phyloP scores from a whole-genome alignment of 2,888 invertebrate genomes.

The Liodrosophila aerea region DNA sequence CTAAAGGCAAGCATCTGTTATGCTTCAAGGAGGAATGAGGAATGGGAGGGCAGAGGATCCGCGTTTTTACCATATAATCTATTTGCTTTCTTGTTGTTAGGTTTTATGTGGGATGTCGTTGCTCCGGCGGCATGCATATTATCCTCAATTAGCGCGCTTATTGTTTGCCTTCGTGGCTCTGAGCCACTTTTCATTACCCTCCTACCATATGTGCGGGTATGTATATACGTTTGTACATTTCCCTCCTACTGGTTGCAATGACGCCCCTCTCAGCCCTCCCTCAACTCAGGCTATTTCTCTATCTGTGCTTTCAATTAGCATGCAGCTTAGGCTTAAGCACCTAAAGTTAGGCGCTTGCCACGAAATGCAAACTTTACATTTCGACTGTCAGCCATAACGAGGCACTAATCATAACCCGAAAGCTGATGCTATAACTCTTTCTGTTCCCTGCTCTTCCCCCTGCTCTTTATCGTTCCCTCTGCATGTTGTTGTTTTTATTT shows the following conservation, averaged over 20 bases:
- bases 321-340: constrained; percentile 66
- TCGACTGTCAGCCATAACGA: constrained; percentile 44
- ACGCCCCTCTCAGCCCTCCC: background rate
- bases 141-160: constrained; percentile 75
- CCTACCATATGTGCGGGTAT: background rate
- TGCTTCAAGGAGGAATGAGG: too few relatives aligned
- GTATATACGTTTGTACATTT: background rate
- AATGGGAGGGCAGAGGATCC: too few relatives aligned
- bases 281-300: background rate
- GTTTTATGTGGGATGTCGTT: constrained; percentile 24
- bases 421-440: constrained; percentile 3
- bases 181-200: constrained; percentile 28
- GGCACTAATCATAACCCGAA: constrained; percentile 50
- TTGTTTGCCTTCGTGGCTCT: constrained; percentile 50
- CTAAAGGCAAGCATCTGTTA: too few relatives aligned
- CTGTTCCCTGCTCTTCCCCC: background rate
- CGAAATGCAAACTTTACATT: constrained; percentile 68
- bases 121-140: constrained; percentile 53
- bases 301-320: constrained; percentile 48
- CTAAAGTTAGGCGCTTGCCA: constrained; percentile 67
- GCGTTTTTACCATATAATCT: background rate
- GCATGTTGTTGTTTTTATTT: constrained; percentile 68
- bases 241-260: background rate
- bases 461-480: constrained; percentile 1
- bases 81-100: constrained; percentile 32